phyloP scores from a whole-genome alignment of 1,140 invertebrate species.

The Drosophila mauritiana region DNA sequence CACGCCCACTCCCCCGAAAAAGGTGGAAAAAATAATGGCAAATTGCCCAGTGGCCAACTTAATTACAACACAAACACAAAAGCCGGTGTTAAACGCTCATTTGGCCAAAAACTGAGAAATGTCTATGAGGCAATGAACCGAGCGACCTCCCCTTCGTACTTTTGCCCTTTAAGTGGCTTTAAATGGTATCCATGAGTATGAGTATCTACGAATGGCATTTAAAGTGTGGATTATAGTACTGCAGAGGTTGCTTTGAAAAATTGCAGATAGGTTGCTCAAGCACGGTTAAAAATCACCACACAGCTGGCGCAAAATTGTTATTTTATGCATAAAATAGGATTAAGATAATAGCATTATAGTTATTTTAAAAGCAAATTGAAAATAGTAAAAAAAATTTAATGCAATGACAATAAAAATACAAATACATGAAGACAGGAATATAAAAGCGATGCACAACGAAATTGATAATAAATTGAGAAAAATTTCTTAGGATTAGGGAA shows the following conservation, averaged over 20 bases:
- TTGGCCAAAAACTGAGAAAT: conserved; percentile 31
- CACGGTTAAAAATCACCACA: background rate
- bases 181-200: conserved; percentile 4
- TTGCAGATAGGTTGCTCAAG: background rate
- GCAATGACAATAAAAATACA: background rate
- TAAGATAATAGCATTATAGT: no score
- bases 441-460: no score
- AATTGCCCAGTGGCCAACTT: conserved; percentile 55
- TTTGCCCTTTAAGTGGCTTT: conserved; percentile 19
- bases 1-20: conserved; percentile 46
- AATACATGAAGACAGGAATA: background rate
- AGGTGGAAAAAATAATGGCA: background rate
- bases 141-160: conserved; percentile 17
- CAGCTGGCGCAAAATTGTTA: background rate
- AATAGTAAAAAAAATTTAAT: background rate
- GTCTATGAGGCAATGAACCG: conserved; percentile 34
- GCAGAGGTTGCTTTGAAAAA: background rate
- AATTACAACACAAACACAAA: conserved; percentile 50
- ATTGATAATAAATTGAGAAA: no score
- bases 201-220: conserved; percentile 24
- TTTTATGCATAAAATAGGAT: background rate
- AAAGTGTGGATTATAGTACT: conserved; percentile 3
- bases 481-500: no score
- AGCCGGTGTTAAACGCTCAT: conserved; percentile 32
- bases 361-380: background rate